Percentiles rank a stretch among this genome's conserved stretches.
Evolutionary conservation across 2,888 invertebrate genomes (phyloP).

Genomic region (Eupeodes latifasciatus): DNA sequence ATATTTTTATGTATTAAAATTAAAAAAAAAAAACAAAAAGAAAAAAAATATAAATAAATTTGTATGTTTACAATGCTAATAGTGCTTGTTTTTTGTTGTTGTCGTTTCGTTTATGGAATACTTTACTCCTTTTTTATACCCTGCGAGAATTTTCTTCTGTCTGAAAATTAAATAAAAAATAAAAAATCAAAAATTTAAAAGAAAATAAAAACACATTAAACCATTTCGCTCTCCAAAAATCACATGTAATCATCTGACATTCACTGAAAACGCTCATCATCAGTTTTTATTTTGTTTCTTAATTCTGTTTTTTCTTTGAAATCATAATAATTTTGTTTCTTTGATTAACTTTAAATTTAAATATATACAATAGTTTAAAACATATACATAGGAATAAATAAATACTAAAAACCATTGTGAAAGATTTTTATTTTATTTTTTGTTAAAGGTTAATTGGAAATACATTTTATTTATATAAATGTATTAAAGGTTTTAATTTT

Average conservation of each 20-base stretch:
- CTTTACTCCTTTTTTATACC: constrained; percentile 37
- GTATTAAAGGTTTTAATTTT: constrained; percentile 22
- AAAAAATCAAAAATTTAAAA: not conserved
- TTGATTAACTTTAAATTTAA: constrained; percentile 32
- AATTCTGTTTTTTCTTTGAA: not conserved
- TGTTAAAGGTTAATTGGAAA: not conserved
- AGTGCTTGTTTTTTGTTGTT: constrained; percentile 67
- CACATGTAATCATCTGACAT: constrained; percentile 72
- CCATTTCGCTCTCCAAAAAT: constrained; percentile 67
- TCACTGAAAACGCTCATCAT: constrained; percentile 76
- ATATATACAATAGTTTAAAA: constrained; percentile 50
- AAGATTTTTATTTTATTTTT: constrained; percentile 43
- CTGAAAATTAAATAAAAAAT: constrained; percentile 8
- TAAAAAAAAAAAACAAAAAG: constrained; percentile 39
- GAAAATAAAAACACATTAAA: constrained; percentile 17
- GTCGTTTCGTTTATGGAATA: constrained; percentile 34
- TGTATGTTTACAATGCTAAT: constrained; percentile 72
- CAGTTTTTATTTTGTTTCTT: constrained; percentile 35
- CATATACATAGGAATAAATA: constrained; percentile 28
- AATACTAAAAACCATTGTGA: constrained; percentile 43
- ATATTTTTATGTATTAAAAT: constrained; percentile 69
- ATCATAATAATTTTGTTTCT: constrained; percentile 33
- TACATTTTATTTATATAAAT: not conserved
- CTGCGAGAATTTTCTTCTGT: constrained; percentile 43
- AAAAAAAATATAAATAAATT: constrained; percentile 71